Conservation (phyloP, 1,140 invertebrate species). For the Antheraea mylitta region DNA sequence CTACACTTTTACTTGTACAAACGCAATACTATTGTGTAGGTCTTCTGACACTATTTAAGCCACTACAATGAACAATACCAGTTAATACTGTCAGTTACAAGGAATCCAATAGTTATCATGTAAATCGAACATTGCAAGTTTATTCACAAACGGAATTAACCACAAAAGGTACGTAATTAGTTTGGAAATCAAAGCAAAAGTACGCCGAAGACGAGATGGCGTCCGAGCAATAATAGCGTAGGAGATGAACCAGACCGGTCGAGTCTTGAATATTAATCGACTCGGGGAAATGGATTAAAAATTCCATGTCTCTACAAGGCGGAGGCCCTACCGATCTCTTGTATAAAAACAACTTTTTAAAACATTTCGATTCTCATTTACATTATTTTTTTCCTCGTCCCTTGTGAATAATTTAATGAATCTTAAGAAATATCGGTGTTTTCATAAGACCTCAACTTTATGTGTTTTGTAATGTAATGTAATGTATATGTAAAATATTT, state of each 20-base stretch:
- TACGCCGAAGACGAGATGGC: constrained; percentile 27
- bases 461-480: too few species aligned
- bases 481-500: too few species aligned
- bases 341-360: constrained; percentile 75
- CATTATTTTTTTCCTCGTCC: constrained; percentile 69
- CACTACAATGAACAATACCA: too few species aligned
- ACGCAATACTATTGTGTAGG: too few species aligned
- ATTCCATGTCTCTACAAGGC: constrained; percentile 68
- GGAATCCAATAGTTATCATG: too few species aligned
- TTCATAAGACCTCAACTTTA: constrained; percentile 21
- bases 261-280: constrained; percentile 75
- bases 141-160: constrained; percentile 42
- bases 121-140: neutral
- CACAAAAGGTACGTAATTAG: constrained; percentile 68
- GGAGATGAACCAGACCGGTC: constrained; percentile 76
- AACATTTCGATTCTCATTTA: constrained; percentile 71
- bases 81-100: too few species aligned
- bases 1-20: too few species aligned
- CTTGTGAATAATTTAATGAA: constrained; percentile 76
- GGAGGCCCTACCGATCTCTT: constrained; percentile 63
- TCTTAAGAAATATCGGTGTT: constrained; percentile 63
- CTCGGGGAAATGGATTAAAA: constrained; percentile 76
- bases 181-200: constrained; percentile 67
- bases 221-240: constrained; percentile 69
- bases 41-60: too few species aligned